A percentile compares a stretch with the other conserved stretches of the same genome.
Evolutionary conservation across 1,140 invertebrate genomes (phyloP).

Genomic region (Euwallacea similis): DNA sequence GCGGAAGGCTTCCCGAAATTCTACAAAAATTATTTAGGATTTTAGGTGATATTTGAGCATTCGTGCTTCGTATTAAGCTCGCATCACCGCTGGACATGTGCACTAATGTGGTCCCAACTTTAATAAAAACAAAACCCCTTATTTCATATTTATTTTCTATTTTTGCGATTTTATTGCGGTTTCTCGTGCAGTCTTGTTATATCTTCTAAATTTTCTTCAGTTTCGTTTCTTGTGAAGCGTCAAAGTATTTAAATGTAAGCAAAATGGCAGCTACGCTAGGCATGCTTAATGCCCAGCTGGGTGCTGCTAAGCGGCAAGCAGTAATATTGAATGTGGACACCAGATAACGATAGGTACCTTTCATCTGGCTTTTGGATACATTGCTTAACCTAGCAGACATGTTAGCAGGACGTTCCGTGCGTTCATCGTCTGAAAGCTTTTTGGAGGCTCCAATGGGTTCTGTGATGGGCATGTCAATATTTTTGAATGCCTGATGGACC

Average conservation of each 20-base stretch:
- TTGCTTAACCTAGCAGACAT: constrained; percentile 54
- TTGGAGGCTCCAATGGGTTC: constrained; percentile 1
- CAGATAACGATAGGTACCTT: constrained; percentile 56
- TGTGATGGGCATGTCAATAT: constrained; percentile 1
- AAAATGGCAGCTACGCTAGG: too few relatives aligned
- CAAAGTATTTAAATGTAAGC: too few relatives aligned
- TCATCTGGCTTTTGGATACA: constrained; percentile 76
- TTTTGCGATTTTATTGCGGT: too few relatives aligned
- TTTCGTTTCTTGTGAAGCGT: too few relatives aligned
- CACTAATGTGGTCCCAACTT: not conserved
- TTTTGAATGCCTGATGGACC: constrained; percentile 15
- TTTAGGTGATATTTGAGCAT: not conserved
- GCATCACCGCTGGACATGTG: not conserved
- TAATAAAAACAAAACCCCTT: too few relatives aligned
- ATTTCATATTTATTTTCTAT: too few relatives aligned
- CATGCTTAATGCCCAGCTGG: too few relatives aligned
- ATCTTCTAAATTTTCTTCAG: too few relatives aligned
- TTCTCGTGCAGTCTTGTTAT: too few relatives aligned
- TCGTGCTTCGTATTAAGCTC: not conserved
- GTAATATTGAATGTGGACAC: too few relatives aligned
- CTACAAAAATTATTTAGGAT: constrained; percentile 52
- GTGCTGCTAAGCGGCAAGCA: too few relatives aligned
- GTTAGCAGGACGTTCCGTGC: not conserved
- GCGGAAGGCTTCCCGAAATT: constrained; percentile 85
- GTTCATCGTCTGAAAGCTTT: constrained; percentile 6